Evolutionary conservation across 1,140 invertebrate species (phyloP), one percentile per base, ranked within the genome.

Genomic region (Eriosoma lanigerum): DNA sequence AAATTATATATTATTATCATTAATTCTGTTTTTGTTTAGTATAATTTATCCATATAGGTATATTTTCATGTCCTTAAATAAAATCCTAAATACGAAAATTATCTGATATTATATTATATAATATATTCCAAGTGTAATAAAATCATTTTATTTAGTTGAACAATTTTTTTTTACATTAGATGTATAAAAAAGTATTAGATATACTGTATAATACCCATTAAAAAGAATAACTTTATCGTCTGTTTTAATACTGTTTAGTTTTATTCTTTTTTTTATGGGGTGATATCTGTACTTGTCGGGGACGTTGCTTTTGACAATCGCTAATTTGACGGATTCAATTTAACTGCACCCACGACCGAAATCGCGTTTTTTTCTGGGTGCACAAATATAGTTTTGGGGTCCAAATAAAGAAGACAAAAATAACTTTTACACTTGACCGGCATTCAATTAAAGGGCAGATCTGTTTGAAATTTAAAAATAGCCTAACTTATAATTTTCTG

Each of bases 391-490:
- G 68, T 72, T 72, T 72, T 72, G 46, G 68, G 68, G 68, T 72
- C 10, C 46, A n/a, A 24, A 8, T 29, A 52, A 52, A 5, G 52
- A 62, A 62, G 54, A 76, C 50, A 58, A 76, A 76, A 78, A 60
- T 60, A 62, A 78, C 75, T 78, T 78, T 72, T 78, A 78, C 75
- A 78, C 75, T 78, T 44, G 56, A 78, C 75, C 75, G 56, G 38
- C 75, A 46, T 78, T 78, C 75, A 78, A 78, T 78, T 78, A 78
- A 78, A 78, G 75, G 75, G 54, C 54, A 62, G 54, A 72, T 72
- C 68, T 72, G 46, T 72, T 72, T 72, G 46, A 78, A 78, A 62
- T 78, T 38, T 60, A 8, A 58, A 62, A 78, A 78, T 29, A 29
- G 75, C 56, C 32, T 48, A 60, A 21, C 56, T 9, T 78, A 62